A percentile compares a stretch with the other conserved stretches of the same genome.
Conservation (phyloP, 2,888 invertebrate species). For the Meteorus cinctellus region DNA sequence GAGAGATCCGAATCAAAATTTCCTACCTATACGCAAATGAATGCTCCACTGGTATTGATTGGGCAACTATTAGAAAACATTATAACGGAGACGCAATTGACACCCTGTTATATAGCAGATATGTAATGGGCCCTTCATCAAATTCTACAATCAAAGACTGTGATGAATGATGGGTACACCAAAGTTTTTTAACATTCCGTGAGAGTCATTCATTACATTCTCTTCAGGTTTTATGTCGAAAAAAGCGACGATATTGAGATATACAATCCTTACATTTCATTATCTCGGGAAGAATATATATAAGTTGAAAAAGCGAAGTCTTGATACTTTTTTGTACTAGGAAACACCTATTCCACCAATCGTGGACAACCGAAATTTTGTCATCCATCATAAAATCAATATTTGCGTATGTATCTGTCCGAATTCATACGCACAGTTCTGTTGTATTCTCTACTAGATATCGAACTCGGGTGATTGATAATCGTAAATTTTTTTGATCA, state of each 20-base stretch:
- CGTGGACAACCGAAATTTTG: background rate
- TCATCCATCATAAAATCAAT: constrained; percentile 17
- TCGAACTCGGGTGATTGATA: constrained; percentile 44
- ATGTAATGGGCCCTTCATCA: background rate
- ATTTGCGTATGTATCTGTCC: constrained; percentile 22
- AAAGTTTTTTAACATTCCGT: background rate
- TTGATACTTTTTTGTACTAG: constrained; percentile 14
- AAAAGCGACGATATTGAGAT: background rate
- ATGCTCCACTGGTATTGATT: background rate
- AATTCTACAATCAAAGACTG: background rate
- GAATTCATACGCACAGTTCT: constrained; percentile 34
- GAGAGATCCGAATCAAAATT: background rate
- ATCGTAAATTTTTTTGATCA: constrained; percentile 36
- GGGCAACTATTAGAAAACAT: background rate
- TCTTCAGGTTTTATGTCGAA: background rate
- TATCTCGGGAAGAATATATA: background rate
- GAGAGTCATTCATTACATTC: background rate
- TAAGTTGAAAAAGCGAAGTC: constrained; percentile 1
- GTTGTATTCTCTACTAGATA: constrained; percentile 28
- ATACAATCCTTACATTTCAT: background rate
- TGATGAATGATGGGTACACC: background rate
- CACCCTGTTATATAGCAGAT: constrained; percentile 17
- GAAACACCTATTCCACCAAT: background rate
- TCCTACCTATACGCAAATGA: background rate
- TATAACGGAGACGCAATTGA: background rate